Evolutionary conservation across 2,113 vertebrate species (phyloP), one percentile per base, ranked within the genome.

Genomic region (Entomyzon cyanotis): DNA sequence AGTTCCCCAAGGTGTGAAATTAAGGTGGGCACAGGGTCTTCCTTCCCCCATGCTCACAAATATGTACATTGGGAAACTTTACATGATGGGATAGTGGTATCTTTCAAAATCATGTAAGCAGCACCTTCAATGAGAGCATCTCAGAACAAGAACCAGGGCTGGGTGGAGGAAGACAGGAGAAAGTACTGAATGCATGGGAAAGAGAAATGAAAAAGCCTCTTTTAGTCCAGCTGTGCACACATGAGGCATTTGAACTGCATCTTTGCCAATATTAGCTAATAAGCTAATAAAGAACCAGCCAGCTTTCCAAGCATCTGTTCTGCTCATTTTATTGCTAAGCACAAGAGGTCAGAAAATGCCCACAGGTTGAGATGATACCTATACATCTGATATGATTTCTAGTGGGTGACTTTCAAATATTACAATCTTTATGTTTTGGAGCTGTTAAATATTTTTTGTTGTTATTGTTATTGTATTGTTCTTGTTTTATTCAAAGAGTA

Each of bases 101-200:
- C 49, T 77, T 74, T 70, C 69, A 84, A 86, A 71, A 58, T 64
- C 10, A 23, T 37, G 5, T 44, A 47, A 93, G 46, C 15, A 89
- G 56, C 6, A 52, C 37, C 23, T 58, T 88, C 33, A 68, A 3
- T 24, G 37, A 68, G 11, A 84, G 21, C 35, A 67, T 52, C 39
- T 65, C 44, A 68, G 39, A 58, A 11, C 25, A 77, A 62, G 39
- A 73, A 50, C 10, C 35, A 67, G 30, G 23, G 14, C 2, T 1
- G 11, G 8, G 11, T 0, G 1, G 5, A 35, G 9, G 3, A 74
- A 68, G 24, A 37, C 4, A 39, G 3, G 9, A 60, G 19, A n/a
- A 85, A 64, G 18, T 37, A 78, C 18, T 37, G 19, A 70, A 41
- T 60, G 7, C 22, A 69, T 63, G 22, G 14, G n/a, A 30, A 62